Percentiles rank a stretch among this genome's conserved stretches.
phyloP scores from a whole-genome alignment of 2,888 invertebrate genomes.

The Copidosoma aretas region DNA sequence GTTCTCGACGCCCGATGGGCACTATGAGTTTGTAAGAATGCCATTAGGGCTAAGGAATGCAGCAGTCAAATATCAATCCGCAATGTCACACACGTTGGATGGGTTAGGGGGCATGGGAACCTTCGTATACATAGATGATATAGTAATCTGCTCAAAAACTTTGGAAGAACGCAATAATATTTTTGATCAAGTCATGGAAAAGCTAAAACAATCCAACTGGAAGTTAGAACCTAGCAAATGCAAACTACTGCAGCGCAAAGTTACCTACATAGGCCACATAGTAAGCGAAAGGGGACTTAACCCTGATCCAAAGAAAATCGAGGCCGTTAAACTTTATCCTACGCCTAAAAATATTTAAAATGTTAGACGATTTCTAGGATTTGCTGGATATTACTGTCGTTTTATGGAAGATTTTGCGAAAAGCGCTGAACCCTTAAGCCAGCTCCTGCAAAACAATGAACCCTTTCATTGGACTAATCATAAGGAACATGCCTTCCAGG shows the following conservation, averaged over 20 bases:
- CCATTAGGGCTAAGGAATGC: constrained; percentile 50
- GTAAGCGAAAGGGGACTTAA: constrained; percentile 35
- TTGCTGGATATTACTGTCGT: constrained; percentile 37
- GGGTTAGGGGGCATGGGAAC: constrained; percentile 43
- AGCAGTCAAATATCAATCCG: constrained; percentile 48
- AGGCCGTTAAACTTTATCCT: constrained; percentile 35
- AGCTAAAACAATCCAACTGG: constrained; percentile 20
- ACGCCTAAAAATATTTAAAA: constrained; percentile 34
- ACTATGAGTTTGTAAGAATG: constrained; percentile 44
- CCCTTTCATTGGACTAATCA: constrained; percentile 11
- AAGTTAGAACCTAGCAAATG: constrained; percentile 43
- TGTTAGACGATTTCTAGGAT: constrained; percentile 37
- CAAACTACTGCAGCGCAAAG: constrained; percentile 20
- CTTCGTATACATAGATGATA: constrained; percentile 42
- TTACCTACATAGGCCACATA: constrained; percentile 39
- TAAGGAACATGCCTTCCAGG: neutral
- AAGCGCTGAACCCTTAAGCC: constrained; percentile 30
- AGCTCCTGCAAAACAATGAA: constrained; percentile 15
- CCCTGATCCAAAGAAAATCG: constrained; percentile 33
- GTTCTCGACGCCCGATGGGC: constrained; percentile 37
- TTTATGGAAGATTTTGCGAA: constrained; percentile 40
- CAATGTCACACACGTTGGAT: constrained; percentile 48
- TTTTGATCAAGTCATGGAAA: constrained; percentile 15
- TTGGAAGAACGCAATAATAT: constrained; percentile 20
- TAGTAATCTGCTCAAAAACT: constrained; percentile 37